Percentiles rank a stretch among this genome's conserved stretches.
These are phyloP conservation scores for Geopemphigus sp. DNA, from an alignment of 1,140 invertebrate genomes.

Conservation along the genomic window DNA sequence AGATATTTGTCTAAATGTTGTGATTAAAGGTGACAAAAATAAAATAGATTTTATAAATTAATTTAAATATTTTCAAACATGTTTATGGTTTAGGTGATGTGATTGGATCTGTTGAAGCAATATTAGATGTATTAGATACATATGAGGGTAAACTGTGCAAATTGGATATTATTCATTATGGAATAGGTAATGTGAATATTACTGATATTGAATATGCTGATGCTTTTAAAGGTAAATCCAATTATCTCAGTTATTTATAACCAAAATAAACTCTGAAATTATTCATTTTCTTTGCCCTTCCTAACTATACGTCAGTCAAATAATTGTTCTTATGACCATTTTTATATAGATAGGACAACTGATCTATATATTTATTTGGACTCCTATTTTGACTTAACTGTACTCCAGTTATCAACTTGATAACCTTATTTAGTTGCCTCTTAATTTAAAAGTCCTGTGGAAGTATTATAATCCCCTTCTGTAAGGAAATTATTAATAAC, in stretches of 20 bases:
- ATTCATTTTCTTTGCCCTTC: too few relatives aligned
- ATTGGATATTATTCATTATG: slow-evolving; percentile 85
- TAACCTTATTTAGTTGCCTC: too few relatives aligned
- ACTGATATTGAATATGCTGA: slow-evolving; percentile 83
- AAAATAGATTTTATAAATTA: not conserved
- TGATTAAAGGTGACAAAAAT: slow-evolving; percentile 59
- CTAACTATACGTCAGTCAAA: too few relatives aligned
- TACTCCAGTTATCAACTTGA: too few relatives aligned
- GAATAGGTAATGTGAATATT: slow-evolving; percentile 79
- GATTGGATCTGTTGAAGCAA: slow-evolving; percentile 88
- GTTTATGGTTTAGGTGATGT: slow-evolving; percentile 64
- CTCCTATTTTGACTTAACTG: too few relatives aligned
- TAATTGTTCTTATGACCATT: too few relatives aligned
- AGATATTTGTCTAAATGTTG: slow-evolving; percentile 57
- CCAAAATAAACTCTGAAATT: too few relatives aligned
- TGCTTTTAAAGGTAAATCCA: slow-evolving; percentile 68
- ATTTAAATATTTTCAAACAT: not conserved
- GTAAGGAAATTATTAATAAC: too few relatives aligned
- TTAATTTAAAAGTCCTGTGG: too few relatives aligned
- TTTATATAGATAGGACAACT: too few relatives aligned
- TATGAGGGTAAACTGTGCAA: slow-evolving; percentile 76
- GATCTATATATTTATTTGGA: too few relatives aligned
- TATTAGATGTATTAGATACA: slow-evolving; percentile 85
- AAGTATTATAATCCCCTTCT: too few relatives aligned
- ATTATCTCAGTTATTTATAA: not conserved